These are phyloP conservation scores for Suricata suricatta DNA, from an alignment of 2,113 vertebrate species.

Conservation along the genomic window DNA sequence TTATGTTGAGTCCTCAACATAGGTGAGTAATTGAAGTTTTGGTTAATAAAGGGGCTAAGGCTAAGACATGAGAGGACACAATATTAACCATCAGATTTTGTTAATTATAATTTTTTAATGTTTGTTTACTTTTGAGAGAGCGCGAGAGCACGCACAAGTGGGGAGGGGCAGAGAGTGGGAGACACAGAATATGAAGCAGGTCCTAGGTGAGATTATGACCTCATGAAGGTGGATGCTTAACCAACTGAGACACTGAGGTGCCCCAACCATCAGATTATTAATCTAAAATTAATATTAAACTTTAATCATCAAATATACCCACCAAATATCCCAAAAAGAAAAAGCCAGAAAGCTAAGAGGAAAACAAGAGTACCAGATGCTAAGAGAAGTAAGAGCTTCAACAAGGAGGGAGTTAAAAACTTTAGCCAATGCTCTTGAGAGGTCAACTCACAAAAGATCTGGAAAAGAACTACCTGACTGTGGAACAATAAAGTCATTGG, in stretches of 20 bases:
- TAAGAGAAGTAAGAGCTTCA: constrained; percentile 4
- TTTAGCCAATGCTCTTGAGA: neutral
- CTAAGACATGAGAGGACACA: neutral
- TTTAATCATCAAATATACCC: neutral
- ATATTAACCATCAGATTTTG: neutral
- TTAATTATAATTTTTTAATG: too few relatives aligned
- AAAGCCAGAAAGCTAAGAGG: neutral
- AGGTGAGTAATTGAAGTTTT: neutral
- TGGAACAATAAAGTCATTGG: neutral
- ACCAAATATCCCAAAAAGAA: neutral
- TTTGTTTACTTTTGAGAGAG: too few relatives aligned
- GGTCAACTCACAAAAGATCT: neutral
- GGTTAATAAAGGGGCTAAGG: neutral
- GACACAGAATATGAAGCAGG: too few relatives aligned
- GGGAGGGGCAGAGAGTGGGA: too few relatives aligned
- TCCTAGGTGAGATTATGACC: too few relatives aligned
- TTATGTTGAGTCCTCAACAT: neutral
- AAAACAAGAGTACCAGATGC: neutral
- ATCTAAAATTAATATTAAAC: neutral
- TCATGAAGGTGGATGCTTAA: too few relatives aligned
- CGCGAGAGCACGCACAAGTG: too few relatives aligned
- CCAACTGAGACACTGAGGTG: too few relatives aligned
- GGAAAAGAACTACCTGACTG: neutral
- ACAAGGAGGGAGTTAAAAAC: neutral
- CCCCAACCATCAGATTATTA: neutral